Conservation (phyloP, 2,797 vertebrate species). For the Agapornis canus region DNA sequence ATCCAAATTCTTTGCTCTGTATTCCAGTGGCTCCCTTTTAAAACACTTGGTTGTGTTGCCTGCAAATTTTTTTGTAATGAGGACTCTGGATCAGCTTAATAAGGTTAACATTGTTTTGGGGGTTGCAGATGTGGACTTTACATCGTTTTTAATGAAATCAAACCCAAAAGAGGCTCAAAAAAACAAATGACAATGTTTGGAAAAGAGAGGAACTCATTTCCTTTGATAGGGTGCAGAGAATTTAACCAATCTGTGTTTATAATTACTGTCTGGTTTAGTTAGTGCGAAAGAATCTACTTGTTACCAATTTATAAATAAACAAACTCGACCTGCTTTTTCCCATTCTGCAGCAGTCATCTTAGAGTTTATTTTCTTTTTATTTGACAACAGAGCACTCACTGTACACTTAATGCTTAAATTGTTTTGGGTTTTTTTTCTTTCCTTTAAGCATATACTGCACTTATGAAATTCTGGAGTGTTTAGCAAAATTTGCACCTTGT, state of each 20-base stretch:
- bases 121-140: slow-evolving; percentile 82
- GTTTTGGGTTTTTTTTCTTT: background rate
- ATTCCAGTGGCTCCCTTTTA: slow-evolving; percentile 69
- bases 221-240: slow-evolving; percentile 82
- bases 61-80: slow-evolving; percentile 78
- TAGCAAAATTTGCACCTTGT: slow-evolving; percentile 71
- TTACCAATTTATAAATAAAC: slow-evolving; percentile 84
- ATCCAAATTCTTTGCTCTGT: slow-evolving; percentile 74
- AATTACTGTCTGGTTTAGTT: slow-evolving; percentile 84
- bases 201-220: slow-evolving; percentile 83
- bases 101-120: slow-evolving; percentile 82
- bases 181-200: slow-evolving; percentile 87
- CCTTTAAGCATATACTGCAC: slow-evolving; percentile 62
- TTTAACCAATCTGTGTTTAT: slow-evolving; percentile 84
- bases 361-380: slow-evolving; percentile 83
- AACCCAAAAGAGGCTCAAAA: slow-evolving; percentile 81
- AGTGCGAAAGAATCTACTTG: slow-evolving; percentile 83
- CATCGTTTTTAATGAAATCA: slow-evolving; percentile 84
- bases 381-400: slow-evolving; percentile 75
- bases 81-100: slow-evolving; percentile 76
- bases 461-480: slow-evolving; percentile 51
- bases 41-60: slow-evolving; percentile 67
- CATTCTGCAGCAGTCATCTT: slow-evolving; percentile 65
- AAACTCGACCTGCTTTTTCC: slow-evolving; percentile 76
- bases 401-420: slow-evolving; percentile 68